phyloP scores from a whole-genome alignment of 2,888 invertebrate genomes.

The Andrena haemorrhoa region DNA sequence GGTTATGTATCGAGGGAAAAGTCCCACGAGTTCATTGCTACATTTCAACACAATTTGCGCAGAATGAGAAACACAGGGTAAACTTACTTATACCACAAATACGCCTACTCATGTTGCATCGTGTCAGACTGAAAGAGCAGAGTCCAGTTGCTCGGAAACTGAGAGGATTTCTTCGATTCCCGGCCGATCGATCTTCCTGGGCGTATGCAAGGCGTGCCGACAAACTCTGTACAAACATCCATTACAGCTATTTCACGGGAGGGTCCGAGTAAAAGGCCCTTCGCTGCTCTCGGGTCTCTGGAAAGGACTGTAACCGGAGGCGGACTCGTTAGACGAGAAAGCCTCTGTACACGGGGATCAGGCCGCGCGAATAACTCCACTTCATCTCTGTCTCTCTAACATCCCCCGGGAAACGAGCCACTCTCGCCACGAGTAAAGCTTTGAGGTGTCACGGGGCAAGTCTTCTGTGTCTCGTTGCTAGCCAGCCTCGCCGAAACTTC shows the following conservation, averaged over 20 bases:
- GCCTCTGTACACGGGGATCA: conserved; percentile 51
- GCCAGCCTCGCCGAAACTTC: conserved; percentile 56
- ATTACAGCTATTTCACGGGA: conserved; percentile 42
- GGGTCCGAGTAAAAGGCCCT: conserved; percentile 30
- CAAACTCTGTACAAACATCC: conserved; percentile 37
- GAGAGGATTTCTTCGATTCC: conserved; percentile 11
- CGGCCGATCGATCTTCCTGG: conserved; percentile 28
- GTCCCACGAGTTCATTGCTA: neutral
- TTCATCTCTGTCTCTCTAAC: conserved; percentile 28
- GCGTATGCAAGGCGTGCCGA: neutral
- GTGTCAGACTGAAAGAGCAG: too few relatives aligned
- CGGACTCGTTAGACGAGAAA: conserved; percentile 45
- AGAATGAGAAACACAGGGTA: neutral
- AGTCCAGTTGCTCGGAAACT: too few relatives aligned
- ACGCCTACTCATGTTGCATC: too few relatives aligned
- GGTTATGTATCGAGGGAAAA: neutral
- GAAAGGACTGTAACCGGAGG: conserved; percentile 45
- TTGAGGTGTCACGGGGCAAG: conserved; percentile 57
- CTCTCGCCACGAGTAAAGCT: conserved; percentile 46
- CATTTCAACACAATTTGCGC: neutral
- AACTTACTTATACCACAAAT: too few relatives aligned
- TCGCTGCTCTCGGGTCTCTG: neutral
- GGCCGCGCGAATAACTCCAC: conserved; percentile 55
- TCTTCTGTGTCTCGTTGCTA: conserved; percentile 31
- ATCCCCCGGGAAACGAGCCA: conserved; percentile 32